A percentile compares a stretch with the other conserved stretches of the same genome.
Conservation (phyloP, 2,888 invertebrate species). For the Pyralis farinalis region DNA sequence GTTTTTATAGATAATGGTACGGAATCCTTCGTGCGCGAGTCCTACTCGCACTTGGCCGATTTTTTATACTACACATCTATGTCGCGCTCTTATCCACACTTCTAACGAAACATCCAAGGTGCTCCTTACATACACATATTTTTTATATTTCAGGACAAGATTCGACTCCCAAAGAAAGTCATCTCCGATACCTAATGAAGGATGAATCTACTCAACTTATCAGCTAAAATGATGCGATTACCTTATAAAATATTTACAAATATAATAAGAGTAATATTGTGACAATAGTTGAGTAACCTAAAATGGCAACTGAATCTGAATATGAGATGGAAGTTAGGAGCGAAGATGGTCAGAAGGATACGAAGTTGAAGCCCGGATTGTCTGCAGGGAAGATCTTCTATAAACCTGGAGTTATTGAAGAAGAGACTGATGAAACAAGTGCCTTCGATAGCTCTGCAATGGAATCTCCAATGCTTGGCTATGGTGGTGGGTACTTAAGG, state of each 20-base stretch:
- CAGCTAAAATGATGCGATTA: slow-evolving; percentile 5
- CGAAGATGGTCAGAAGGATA: slow-evolving; percentile 43
- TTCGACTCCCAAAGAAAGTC: too few species aligned
- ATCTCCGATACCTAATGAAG: neutral
- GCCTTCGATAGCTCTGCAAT: slow-evolving; percentile 65
- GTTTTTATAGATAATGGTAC: too few species aligned
- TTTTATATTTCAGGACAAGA: slow-evolving; percentile 5
- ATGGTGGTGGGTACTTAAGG: slow-evolving; percentile 45
- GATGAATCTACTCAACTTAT: neutral
- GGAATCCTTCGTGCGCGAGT: too few species aligned
- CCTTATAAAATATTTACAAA: neutral
- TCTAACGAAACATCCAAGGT: too few species aligned
- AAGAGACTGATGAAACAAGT: slow-evolving; percentile 74
- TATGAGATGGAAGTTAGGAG: slow-evolving; percentile 57
- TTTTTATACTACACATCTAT: too few species aligned
- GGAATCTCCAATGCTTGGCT: slow-evolving; percentile 65
- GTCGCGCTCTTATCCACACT: too few species aligned
- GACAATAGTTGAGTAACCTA: slow-evolving; percentile 28
- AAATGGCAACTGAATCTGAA: slow-evolving; percentile 46
- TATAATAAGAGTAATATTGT: slow-evolving; percentile 40
- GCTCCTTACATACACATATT: too few species aligned
- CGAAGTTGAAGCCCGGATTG: slow-evolving; percentile 36
- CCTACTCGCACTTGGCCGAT: too few species aligned
- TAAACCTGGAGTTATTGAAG: slow-evolving; percentile 66
- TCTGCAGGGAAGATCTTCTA: slow-evolving; percentile 72